Base-by-base conservation (phyloP, 2,888 invertebrate species). In the Eristalinus sepulchralis region DNA sequence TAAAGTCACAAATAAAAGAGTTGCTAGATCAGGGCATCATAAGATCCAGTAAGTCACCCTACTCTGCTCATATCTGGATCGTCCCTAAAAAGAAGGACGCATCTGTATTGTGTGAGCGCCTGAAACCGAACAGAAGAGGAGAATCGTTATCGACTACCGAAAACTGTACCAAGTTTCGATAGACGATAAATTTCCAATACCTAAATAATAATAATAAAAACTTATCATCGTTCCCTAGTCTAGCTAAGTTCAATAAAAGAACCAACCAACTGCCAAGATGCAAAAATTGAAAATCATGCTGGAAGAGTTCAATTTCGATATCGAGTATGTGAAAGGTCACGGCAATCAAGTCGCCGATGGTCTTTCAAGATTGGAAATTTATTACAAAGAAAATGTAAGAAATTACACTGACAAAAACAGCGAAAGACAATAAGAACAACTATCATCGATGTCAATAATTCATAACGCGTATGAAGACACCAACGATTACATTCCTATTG, bases 171-270 rank as follows among this genome's bases (percentile, higher is more conserved):
- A n/a, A n/a, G n/a, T n/a, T n/a, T n/a, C n/a, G n/a, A n/a, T n/a
- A n/a, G n/a, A n/a, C n/a, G n/a, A n/a, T n/a, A n/a, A 76, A 36
- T 27, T 75, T 27, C 63, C 9, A 81, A 81, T 33, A 10, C n/a
- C 68, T 27, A 63, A 10, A 81, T 75, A 73, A 57, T 75, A 53
- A 57, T 17, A 8, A 36, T 70, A 11, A 57, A 27, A 36, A 62
- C 20, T 17, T 27, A 60, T 20, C 34, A 62, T 62, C 62, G 20
- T 10, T 20, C 62, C 0, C 73, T 92, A 2, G 88, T 88, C 2
- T 92, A n/a, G 90, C 68, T 92, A 0, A 90, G 91, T 89, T 89
- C 87, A 0, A 57, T 91, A 0, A 92, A 92, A 88, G 91, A n/a
- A n/a, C n/a, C n/a, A 92, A 22, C 91, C 91, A 0, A 90, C 90